Conservation (phyloP, 53 echinoderm and acorn worm species). For the Luidia sarsii region DNA sequence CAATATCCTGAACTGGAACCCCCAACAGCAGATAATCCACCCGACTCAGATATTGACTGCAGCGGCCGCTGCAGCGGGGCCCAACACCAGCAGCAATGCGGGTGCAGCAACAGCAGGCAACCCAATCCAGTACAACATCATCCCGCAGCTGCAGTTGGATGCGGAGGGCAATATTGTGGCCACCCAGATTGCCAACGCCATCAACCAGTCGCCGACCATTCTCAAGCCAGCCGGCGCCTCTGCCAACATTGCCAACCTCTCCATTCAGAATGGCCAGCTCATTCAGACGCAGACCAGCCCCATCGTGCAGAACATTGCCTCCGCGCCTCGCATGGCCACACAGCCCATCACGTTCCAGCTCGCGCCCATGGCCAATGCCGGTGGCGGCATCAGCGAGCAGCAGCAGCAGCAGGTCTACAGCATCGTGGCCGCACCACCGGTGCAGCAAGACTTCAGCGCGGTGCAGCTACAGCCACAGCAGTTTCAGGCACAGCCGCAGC, state of each 20-base stretch:
- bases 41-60: conserved; percentile 74
- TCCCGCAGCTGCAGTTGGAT: conserved; percentile 87
- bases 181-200: conserved; percentile 61
- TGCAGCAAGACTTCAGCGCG: conserved; percentile 50
- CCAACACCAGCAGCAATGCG: conserved; percentile 2
- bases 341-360: conserved; percentile 82
- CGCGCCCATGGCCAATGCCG: conserved; percentile 52
- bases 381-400: conserved; percentile 29
- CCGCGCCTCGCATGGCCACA: conserved; percentile 54
- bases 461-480: conserved; percentile 48
- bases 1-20: conserved; percentile 57
- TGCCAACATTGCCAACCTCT: conserved; percentile 47
- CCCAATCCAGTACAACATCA: conserved; percentile 76
- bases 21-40: conserved; percentile 69
- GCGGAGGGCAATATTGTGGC: conserved; percentile 85
- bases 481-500: conserved; percentile 51
- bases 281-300: conserved; percentile 56
- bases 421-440: conserved; percentile 38
- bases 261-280: conserved; percentile 78
- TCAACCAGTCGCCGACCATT: conserved; percentile 55
- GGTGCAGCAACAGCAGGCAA: conserved; percentile 45
- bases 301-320: conserved; percentile 33
- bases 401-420: conserved; percentile 56
- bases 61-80: conserved; percentile 53
- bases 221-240: conserved; percentile 26